Percentiles rank a stretch among this genome's conserved stretches.
Conservation (phyloP, 2,888 invertebrate species). For the Agrotis ipsilon region DNA sequence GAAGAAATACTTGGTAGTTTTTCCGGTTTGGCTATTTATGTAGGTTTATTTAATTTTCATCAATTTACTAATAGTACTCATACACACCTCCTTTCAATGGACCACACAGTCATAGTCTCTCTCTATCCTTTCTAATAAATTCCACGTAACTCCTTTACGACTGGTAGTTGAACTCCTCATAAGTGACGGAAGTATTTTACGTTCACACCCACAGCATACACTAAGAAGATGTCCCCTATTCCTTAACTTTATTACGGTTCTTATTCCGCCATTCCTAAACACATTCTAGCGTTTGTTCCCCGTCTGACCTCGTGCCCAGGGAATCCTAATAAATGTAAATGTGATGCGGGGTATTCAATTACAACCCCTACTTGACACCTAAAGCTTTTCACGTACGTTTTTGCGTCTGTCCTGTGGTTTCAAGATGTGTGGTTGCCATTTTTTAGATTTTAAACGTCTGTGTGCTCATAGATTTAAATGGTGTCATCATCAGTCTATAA, state of each 20-base stretch:
- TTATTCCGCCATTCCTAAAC: constrained; percentile 6
- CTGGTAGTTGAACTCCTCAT: background rate
- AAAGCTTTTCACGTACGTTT: constrained; percentile 11
- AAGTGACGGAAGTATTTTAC: constrained; percentile 7
- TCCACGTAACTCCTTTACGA: background rate
- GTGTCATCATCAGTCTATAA: no score
- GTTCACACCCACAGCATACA: background rate
- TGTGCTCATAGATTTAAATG: background rate
- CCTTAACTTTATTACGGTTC: background rate
- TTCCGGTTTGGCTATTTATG: no score
- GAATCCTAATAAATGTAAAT: constrained; percentile 55
- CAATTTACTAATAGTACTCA: no score
- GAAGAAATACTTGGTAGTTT: no score
- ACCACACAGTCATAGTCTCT: background rate
- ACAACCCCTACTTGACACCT: constrained; percentile 38
- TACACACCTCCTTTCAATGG: background rate
- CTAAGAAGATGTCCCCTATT: background rate
- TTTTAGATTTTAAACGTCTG: constrained; percentile 6
- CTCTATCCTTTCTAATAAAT: background rate
- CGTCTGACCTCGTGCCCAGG: constrained; percentile 18
- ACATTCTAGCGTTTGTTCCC: constrained; percentile 35
- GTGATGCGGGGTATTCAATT: constrained; percentile 53
- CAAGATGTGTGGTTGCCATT: background rate
- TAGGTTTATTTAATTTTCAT: no score
- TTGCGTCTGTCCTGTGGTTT: background rate